Percentiles rank a stretch among this genome's conserved stretches.
These are phyloP conservation scores for Mesodorylaimus sp. DNA, from an alignment of 2,888 invertebrate species.

Conservation along the genomic window DNA sequence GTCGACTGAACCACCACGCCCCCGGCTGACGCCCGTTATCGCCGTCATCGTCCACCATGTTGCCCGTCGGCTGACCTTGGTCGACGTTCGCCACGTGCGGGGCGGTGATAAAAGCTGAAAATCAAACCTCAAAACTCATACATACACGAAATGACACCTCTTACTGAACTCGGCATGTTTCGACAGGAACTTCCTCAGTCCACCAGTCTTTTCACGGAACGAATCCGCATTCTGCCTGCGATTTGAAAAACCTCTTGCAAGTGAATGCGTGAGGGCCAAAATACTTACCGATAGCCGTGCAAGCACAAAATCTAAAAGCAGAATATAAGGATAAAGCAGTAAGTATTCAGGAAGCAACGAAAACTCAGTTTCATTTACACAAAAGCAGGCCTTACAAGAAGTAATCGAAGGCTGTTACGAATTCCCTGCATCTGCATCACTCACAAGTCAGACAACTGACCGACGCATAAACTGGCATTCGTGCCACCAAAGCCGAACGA, in stretches of 20 bases:
- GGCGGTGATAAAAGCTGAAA: background rate
- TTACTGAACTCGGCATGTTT: constrained; percentile 14
- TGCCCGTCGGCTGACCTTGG: background rate
- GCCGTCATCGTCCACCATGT: background rate
- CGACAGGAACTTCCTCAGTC: constrained; percentile 17
- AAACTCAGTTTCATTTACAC: no score
- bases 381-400: no score
- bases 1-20: constrained; percentile 24
- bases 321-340: no score
- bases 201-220: constrained; percentile 24
- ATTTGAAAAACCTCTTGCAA: no score
- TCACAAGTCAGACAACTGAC: no score
- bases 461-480: constrained; percentile 53
- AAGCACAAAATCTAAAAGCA: no score
- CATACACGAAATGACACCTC: background rate
- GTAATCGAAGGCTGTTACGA: no score
- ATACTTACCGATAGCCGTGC: no score
- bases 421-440: no score
- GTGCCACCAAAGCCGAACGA: constrained; percentile 98
- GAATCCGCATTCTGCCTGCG: constrained; percentile 20
- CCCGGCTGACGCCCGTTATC: constrained; percentile 12
- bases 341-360: no score
- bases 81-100: background rate
- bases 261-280: no score
- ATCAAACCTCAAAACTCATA: no score